Evolutionary conservation across 2,888 invertebrate species (phyloP).

Genomic region (Flexamia atlantica): DNA sequence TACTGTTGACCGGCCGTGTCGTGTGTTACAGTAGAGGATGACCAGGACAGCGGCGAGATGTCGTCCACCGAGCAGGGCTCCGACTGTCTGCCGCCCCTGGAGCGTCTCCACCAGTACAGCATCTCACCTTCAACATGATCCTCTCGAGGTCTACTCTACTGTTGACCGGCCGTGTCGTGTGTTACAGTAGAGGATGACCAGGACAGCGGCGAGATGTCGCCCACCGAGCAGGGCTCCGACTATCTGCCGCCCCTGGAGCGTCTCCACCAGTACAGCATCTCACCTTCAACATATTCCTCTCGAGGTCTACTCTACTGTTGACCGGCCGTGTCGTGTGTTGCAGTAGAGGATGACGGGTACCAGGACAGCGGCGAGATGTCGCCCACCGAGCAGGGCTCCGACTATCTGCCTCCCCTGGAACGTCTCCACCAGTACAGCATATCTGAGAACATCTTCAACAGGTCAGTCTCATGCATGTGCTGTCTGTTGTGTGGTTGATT

Average conservation of each 20-base stretch:
- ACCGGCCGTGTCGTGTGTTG: not conserved
- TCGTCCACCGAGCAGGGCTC: conserved; percentile 34
- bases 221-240: conserved; percentile 34
- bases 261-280: conserved; percentile 10
- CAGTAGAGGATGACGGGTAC: conserved; percentile 49
- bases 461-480: too few relatives aligned
- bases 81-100: conserved; percentile 15
- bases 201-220: conserved; percentile 21
- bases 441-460: conserved; percentile 51
- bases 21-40: conserved; percentile 43
- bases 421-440: conserved; percentile 27
- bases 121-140: too few relatives aligned
- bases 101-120: conserved; percentile 13
- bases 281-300: too few relatives aligned
- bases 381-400: conserved; percentile 27
- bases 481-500: too few relatives aligned
- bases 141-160: too few relatives aligned
- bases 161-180: not conserved
- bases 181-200: conserved; percentile 49
- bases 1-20: not conserved
- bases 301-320: not conserved
- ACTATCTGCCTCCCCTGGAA: conserved; percentile 24
- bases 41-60: conserved; percentile 26
- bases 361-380: conserved; percentile 30
- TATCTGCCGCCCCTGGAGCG: conserved; percentile 17